phyloP scores from a whole-genome alignment of 2,888 invertebrate genomes.

The Himalopsyche anomala region DNA sequence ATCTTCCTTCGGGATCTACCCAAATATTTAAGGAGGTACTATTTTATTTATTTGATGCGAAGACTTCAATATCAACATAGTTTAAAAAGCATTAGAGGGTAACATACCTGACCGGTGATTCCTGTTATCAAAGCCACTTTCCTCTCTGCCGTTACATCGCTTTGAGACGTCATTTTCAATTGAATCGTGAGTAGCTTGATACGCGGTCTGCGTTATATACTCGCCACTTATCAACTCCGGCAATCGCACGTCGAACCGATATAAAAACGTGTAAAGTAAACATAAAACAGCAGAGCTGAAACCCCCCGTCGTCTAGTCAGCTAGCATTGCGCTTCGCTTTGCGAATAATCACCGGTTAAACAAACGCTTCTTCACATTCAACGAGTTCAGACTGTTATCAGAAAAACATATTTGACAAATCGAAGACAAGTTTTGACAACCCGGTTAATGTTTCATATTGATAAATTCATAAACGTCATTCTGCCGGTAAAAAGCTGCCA shows the following conservation, averaged over 20 bases:
- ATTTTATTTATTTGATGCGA: too few relatives aligned
- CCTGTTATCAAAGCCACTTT: conserved; percentile 96
- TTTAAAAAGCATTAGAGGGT: too few relatives aligned
- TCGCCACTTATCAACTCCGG: conserved; percentile 9
- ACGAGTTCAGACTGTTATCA: neutral
- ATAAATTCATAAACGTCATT: conserved; percentile 29
- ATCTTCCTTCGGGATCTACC: too few relatives aligned
- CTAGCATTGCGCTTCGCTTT: neutral
- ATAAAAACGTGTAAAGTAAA: conserved; percentile 23
- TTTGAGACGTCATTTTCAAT: conserved; percentile 49
- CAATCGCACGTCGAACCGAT: conserved; percentile 7
- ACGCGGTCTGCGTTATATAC: conserved; percentile 4
- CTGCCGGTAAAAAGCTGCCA: neutral
- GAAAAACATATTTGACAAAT: neutral
- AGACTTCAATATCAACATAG: too few relatives aligned
- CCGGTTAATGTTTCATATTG: neutral
- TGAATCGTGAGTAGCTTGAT: neutral
- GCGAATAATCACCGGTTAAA: neutral
- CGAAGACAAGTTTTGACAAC: conserved; percentile 4
- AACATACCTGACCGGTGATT: conserved; percentile 95
- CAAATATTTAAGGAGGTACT: too few relatives aligned
- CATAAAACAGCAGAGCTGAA: conserved; percentile 1
- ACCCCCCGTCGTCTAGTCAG: neutral
- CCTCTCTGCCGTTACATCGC: conserved; percentile 66
- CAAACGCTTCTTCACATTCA: neutral